Percentiles rank a stretch among this genome's conserved stretches.
Evolutionary conservation across 1,140 invertebrate species (phyloP).

Genomic region (Hyles vespertilio): DNA sequence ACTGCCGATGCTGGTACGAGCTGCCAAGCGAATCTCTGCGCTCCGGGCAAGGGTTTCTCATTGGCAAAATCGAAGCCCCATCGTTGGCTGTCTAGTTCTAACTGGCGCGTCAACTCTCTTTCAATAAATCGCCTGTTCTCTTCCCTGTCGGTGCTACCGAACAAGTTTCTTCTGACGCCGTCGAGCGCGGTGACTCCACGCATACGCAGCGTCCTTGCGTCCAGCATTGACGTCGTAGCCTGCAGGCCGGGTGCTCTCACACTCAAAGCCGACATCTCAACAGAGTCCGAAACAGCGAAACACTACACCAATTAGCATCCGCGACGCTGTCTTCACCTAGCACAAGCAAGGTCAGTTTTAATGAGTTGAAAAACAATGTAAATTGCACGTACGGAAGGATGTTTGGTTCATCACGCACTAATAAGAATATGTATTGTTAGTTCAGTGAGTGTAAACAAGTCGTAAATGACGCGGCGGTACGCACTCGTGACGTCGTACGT

Average conservation of each 20-base stretch:
- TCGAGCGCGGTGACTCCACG: conserved; percentile 58
- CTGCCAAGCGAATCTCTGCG: conserved; percentile 68
- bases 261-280: conserved; percentile 66
- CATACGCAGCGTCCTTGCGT: conserved; percentile 54
- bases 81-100: conserved; percentile 62
- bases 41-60: conserved; percentile 59
- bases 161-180: conserved; percentile 64
- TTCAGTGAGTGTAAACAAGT: conserved; percentile 56
- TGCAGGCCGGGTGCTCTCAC: conserved; percentile 61
- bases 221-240: conserved; percentile 52
- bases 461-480: conserved; percentile 41
- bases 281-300: conserved; percentile 45
- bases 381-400: conserved; percentile 29
- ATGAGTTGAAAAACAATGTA: conserved; percentile 30
- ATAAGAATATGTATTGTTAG: conserved; percentile 46
- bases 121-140: conserved; percentile 65
- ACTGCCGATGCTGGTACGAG: conserved; percentile 56
- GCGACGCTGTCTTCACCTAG: conserved; percentile 51
- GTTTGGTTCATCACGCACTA: conserved; percentile 59
- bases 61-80: conserved; percentile 72
- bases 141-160: conserved; percentile 62
- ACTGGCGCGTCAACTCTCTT: conserved; percentile 56
- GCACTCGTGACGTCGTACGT: conserved; percentile 37
- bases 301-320: conserved; percentile 60
- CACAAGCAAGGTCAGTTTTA: conserved; percentile 52